These are phyloP conservation scores for Rhabdophis nuchalis DNA, from an alignment of 2,797 vertebrate species.

Conservation along the genomic window DNA sequence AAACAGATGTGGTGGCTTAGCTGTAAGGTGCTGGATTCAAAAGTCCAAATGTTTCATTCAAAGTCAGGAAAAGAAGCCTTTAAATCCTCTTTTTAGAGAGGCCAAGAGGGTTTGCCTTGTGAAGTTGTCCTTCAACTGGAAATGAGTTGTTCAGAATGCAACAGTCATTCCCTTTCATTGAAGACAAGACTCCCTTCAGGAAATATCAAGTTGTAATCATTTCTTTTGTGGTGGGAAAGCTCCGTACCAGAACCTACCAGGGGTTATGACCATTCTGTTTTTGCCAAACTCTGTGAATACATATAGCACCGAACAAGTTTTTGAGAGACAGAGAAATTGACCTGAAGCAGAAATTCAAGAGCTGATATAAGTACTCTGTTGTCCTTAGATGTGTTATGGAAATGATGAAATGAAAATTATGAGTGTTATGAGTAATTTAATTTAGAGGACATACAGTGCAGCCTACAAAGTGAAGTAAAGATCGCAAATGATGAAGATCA, in stretches of 20 bases:
- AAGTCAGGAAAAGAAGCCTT: too few species aligned
- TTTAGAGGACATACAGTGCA: not conserved
- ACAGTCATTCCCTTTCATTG: not conserved
- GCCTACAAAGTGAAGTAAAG: not conserved
- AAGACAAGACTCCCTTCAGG: not conserved
- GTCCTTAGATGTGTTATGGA: not conserved
- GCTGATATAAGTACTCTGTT: not conserved
- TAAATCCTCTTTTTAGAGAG: not conserved
- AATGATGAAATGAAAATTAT: not conserved
- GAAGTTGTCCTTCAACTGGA: not conserved
- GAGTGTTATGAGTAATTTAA: not conserved
- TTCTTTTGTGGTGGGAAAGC: not conserved
- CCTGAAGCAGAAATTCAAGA: not conserved
- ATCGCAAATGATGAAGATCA: not conserved
- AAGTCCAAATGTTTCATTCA: not conserved
- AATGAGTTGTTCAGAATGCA: not conserved
- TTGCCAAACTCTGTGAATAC: not conserved
- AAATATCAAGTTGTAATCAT: not conserved
- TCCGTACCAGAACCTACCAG: too few species aligned
- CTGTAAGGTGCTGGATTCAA: not conserved
- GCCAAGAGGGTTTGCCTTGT: not conserved
- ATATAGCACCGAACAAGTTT: not conserved
- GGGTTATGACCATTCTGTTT: not conserved
- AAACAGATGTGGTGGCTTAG: not conserved
- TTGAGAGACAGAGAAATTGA: not conserved